Conservation (phyloP, 64 coral and sea anemone species). For the Anthopleura sola region DNA sequence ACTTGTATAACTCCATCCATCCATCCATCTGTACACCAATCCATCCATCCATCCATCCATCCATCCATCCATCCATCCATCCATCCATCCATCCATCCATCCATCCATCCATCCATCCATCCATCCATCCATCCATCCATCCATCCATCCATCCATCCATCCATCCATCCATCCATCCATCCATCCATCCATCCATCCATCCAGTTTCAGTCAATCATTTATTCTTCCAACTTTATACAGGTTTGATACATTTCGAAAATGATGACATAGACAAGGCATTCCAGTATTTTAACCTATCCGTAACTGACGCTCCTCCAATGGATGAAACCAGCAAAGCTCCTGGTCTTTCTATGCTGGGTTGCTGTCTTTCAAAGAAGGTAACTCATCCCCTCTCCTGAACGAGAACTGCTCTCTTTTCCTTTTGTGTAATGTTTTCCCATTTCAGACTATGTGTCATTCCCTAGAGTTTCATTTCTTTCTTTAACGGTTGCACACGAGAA, state of each 20-base stretch:
- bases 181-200: not conserved
- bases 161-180: too few relatives aligned
- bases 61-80: not conserved
- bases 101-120: not conserved
- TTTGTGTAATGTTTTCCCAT: too few relatives aligned
- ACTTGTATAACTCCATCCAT: not conserved
- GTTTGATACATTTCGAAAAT: constrained; percentile 15
- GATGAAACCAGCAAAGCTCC: constrained; percentile 7
- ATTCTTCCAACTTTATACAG: not conserved
- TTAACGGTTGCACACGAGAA: too few relatives aligned
- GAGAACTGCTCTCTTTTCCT: too few relatives aligned
- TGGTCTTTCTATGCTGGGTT: constrained; percentile 28
- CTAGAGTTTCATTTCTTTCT: too few relatives aligned
- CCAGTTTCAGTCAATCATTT: not conserved
- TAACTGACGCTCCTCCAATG: not conserved
- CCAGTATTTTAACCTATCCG: constrained; percentile 22
- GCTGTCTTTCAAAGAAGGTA: constrained; percentile 37
- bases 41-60: not conserved
- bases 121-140: not conserved
- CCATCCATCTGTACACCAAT: not conserved
- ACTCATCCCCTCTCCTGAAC: too few relatives aligned
- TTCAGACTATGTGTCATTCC: too few relatives aligned
- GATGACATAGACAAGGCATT: constrained; percentile 26
- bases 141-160: too few relatives aligned
- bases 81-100: not conserved